Evolutionary conservation across 2,888 invertebrate genomes (phyloP).

Genomic region (Cylloceria caligata): DNA sequence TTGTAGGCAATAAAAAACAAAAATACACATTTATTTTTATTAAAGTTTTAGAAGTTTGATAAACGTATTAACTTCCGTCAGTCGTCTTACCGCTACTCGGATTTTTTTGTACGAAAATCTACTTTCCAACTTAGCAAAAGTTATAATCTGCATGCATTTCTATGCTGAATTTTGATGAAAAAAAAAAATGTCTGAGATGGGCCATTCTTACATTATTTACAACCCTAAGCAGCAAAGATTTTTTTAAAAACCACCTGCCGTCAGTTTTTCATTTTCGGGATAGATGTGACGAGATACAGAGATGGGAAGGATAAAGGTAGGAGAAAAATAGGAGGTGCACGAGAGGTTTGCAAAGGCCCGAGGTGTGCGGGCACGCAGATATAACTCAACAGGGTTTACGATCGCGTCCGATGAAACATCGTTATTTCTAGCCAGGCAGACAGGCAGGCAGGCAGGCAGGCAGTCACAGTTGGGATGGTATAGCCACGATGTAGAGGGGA

Average conservation of each 20-base stretch:
- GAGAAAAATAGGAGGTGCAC: constrained; percentile 33
- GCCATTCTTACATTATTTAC: neutral
- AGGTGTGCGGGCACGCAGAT: constrained; percentile 54
- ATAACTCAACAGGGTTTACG: constrained; percentile 69
- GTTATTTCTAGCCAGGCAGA: constrained; percentile 50
- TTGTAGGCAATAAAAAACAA: neutral
- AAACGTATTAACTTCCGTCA: no score
- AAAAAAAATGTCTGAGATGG: neutral
- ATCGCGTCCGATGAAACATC: constrained; percentile 69
- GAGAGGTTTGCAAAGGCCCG: constrained; percentile 52
- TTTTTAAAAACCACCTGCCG: constrained; percentile 1
- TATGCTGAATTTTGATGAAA: neutral
- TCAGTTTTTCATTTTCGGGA: constrained; percentile 31
- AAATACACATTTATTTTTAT: no score
- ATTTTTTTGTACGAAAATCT: no score
- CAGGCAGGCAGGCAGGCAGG: constrained; percentile 14
- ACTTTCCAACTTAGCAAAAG: no score
- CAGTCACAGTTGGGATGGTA: constrained; percentile 10
- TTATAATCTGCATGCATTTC: no score
- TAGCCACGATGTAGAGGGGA: constrained; percentile 16
- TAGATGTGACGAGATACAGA: neutral
- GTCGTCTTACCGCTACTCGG: no score
- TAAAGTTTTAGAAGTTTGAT: no score
- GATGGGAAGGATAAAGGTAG: neutral
- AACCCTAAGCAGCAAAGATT: neutral